These are phyloP conservation scores for Pemphigus obesinymphae DNA, from an alignment of 1,140 invertebrate species.

Conservation along the genomic window DNA sequence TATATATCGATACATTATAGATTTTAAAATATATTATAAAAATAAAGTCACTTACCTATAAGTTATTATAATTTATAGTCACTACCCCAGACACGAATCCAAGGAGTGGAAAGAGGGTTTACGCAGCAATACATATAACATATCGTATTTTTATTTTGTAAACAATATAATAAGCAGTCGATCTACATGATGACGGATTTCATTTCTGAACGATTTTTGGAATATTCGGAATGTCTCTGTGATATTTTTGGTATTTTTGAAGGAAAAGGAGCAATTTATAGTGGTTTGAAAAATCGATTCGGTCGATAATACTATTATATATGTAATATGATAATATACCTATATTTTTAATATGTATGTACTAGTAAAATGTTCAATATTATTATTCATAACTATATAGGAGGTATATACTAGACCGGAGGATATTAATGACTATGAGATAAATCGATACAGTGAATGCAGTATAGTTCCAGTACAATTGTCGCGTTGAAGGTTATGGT, in stretches of 20 bases:
- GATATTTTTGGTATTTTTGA: neutral
- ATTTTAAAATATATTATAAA: no score
- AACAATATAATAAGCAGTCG: neutral
- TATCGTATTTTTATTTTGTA: neutral
- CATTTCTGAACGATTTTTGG: no score
- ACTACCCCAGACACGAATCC: no score
- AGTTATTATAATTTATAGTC: no score
- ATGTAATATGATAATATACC: no score
- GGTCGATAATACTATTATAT: neutral
- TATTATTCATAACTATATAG: neutral
- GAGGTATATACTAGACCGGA: neutral
- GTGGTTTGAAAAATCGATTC: neutral
- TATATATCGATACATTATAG: no score
- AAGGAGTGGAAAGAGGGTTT: no score
- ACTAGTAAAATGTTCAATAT: no score
- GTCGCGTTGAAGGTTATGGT: neutral
- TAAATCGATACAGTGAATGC: neutral
- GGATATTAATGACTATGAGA: no score
- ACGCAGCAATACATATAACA: no score
- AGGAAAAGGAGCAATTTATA: neutral
- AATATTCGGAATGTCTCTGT: neutral
- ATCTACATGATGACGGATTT: neutral
- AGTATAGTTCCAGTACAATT: neutral
- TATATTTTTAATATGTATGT: no score
- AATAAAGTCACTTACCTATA: no score